A percentile compares a stretch with the other conserved stretches of the same genome.
These are phyloP conservation scores for Athalia circularis DNA, from an alignment of 2,888 invertebrate species.

Conservation along the genomic window DNA sequence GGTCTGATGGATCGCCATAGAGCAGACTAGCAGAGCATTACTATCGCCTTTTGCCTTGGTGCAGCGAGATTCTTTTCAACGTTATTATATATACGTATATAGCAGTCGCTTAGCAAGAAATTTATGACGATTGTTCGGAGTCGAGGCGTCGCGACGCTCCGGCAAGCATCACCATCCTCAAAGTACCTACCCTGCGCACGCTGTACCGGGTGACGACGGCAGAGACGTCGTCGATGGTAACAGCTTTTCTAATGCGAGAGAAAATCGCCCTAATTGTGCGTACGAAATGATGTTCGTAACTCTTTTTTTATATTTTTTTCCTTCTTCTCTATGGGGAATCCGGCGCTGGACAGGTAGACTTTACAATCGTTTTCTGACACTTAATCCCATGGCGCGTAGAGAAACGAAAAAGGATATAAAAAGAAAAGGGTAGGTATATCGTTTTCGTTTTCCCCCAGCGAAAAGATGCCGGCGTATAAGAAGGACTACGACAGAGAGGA, in stretches of 20 bases:
- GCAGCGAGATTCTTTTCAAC: background rate
- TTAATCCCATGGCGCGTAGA: conserved; percentile 9
- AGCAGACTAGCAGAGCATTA: background rate
- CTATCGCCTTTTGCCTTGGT: conserved; percentile 12
- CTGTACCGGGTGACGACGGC: too few species aligned
- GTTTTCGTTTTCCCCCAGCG: too few species aligned
- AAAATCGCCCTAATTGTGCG: too few species aligned
- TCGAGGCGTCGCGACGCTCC: background rate
- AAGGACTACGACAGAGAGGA: background rate
- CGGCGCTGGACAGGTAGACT: background rate
- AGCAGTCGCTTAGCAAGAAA: background rate
- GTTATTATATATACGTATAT: background rate
- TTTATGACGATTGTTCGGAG: conserved; percentile 21
- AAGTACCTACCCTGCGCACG: too few species aligned
- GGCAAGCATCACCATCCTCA: too few species aligned
- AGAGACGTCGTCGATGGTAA: too few species aligned
- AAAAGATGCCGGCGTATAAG: too few species aligned
- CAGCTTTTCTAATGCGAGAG: too few species aligned
- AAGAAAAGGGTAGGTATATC: background rate
- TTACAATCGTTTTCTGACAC: background rate
- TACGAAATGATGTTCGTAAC: too few species aligned
- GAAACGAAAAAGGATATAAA: background rate
- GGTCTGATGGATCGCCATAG: conserved; percentile 13
- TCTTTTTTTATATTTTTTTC: too few species aligned
- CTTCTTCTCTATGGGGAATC: background rate